Base-by-base conservation (phyloP, 2,113 vertebrate genomes). In the Callithrix jacchus region DNA sequence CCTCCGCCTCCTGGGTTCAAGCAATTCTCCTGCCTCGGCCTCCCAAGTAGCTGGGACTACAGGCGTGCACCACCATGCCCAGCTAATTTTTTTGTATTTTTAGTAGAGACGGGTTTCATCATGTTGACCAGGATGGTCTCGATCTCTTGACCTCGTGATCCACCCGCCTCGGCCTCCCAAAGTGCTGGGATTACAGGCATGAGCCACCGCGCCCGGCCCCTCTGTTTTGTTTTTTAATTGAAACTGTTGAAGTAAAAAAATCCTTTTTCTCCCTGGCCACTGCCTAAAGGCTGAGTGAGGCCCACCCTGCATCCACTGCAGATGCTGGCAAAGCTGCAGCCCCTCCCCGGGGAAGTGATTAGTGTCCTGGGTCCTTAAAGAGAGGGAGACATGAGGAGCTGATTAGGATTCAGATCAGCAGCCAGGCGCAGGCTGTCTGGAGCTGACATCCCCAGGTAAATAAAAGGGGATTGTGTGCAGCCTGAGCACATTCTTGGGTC, bases 341-440 rank as follows among this genome's bases (percentile, higher is more conserved):
- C 91, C 93, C 95, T 98, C 98, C 97, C 96, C 4, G 20, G 97
- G 98, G 98, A 98, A 23, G 2, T 96, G 97, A 97, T 98, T 97
- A 97, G 98, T 93, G 97, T 98, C 97, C 97, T 27, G 0, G 93
- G 94, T 98, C 97, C 96, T 4, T 37, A 58, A 95, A 96, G 97
- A 97, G 84, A 95, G 58, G 97, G 49, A 71, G 95, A 89, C 0
- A 0, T 40, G 95, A 97, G 97, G 97, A 93, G 97, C 97, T 97
- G 98, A 98, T 98, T 98, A 77, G 98, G 96, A 97, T 97, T 98
- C 97, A 96, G 96, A 98, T 98, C 98, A 89, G 98, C 96, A 96
- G 91, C 96, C 85, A 96, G 90, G 76, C 97, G 94, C 95, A 32
- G 95, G 95, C 98, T 97, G 95, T 88, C 97, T 97, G 97, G 97